These are phyloP conservation scores for Eupithecia subumbrata DNA, from an alignment of 2,888 invertebrate species.

Conservation along the genomic window DNA sequence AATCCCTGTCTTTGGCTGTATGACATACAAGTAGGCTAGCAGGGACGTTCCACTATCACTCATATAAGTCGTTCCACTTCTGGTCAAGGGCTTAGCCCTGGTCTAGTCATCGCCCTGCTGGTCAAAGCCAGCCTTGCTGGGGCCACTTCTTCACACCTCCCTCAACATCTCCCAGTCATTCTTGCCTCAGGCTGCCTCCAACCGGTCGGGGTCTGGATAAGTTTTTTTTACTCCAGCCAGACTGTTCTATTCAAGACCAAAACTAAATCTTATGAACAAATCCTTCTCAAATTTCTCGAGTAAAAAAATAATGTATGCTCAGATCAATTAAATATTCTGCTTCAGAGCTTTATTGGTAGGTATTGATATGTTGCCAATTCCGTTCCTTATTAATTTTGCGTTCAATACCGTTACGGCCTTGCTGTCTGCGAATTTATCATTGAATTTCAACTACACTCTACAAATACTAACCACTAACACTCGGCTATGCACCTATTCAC, in stretches of 20 bases:
- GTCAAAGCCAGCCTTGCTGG: neutral
- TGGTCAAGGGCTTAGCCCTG: neutral
- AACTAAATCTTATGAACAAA: neutral
- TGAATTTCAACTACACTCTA: constrained; percentile 32
- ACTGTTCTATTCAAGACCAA: neutral
- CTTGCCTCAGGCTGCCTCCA: neutral
- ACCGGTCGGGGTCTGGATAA: neutral
- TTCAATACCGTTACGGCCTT: constrained; percentile 10
- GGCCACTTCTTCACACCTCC: neutral
- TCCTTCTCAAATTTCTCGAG: neutral
- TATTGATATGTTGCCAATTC: neutral
- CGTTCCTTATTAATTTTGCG: neutral
- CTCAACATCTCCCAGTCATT: neutral
- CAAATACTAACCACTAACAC: constrained; percentile 37
- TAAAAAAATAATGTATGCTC: neutral
- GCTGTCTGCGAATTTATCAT: constrained; percentile 19
- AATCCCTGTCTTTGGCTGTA: neutral
- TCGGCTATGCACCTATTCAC: constrained; percentile 32
- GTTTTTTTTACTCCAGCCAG: neutral
- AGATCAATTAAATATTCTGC: neutral
- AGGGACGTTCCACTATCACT: neutral
- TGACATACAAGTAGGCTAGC: neutral
- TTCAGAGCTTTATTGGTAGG: neutral
- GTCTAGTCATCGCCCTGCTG: neutral
- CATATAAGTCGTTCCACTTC: neutral